Evolutionary conservation across 35 echinoderm and acorn worm genomes (phyloP), one percentile per base, ranked within the genome.

Genomic region (Ophioderma brevispina): DNA sequence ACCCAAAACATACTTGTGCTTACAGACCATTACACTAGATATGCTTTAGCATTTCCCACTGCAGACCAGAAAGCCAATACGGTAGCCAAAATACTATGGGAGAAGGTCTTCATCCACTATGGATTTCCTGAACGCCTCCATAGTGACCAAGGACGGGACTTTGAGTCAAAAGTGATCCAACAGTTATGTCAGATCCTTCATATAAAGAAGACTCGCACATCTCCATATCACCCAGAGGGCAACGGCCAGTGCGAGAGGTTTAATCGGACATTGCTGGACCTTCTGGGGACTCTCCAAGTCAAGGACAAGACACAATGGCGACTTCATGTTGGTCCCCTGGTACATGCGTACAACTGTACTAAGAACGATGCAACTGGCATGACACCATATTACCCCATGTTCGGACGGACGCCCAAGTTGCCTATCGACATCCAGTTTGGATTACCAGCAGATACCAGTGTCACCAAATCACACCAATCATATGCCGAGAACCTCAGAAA

Each of bases 1-100:
- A 87, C 84, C 18, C 49, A 28, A 13, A 87, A 91, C 77, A 82
- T 94, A 42, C 31, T 94, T 13, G 93, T 94, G 4, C 40, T 94
- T 6, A 94, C 81, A 36, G 80, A 94, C 33, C 87, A 90, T 70
- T 94, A 86, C 38, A 94, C 82, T 19, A 55, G 78, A 31, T 94
- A 90, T 63, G 70, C 93, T 8, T 38, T 86, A 31, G 90, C 94
- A 0, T 88, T 84, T 31, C 94, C 94, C 6, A 96, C 90, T 1
- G 37, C 56, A 25, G 86, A 96, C 46, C 94, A 96, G 86, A 96
- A 79, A 31, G 90, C 94, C 0, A 88, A 40, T 33, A 92, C 93
- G 1, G 76, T 89, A 0, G 94, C 94, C 0, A 89, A 89, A 46
- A 80, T 78, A 13, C 70, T 93, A 0, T 93, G 80, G 85, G 39